Evolutionary conservation across 2,888 invertebrate species (phyloP).

Genomic region (Philereme vetulata): DNA sequence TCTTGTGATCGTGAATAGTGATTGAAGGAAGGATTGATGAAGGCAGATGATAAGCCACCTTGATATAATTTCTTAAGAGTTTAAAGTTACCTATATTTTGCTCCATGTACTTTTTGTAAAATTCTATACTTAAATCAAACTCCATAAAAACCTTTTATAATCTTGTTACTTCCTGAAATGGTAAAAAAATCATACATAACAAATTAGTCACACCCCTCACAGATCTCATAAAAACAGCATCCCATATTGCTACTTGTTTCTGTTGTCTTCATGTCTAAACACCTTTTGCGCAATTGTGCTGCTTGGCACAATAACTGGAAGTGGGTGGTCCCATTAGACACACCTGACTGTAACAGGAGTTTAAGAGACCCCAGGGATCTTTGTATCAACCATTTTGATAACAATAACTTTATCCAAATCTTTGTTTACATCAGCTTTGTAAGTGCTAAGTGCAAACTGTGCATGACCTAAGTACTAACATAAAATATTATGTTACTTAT

Average conservation of each 20-base stretch:
- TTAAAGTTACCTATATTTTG: too few relatives aligned
- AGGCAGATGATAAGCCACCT: neutral
- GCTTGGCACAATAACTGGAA: slow-evolving; percentile 8
- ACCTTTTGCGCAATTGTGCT: slow-evolving; percentile 38
- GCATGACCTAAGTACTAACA: too few relatives aligned
- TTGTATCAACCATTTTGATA: slow-evolving; percentile 1
- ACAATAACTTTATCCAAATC: too few relatives aligned
- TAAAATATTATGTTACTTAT: too few relatives aligned
- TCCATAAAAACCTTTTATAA: too few relatives aligned
- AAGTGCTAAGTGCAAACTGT: too few relatives aligned
- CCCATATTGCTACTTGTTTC: slow-evolving; percentile 27
- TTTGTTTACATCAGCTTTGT: too few relatives aligned
- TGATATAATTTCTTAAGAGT: too few relatives aligned
- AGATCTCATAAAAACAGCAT: neutral
- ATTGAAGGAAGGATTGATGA: too few relatives aligned
- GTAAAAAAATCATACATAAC: neutral
- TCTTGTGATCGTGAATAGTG: slow-evolving; percentile 8
- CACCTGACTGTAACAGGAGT: slow-evolving; percentile 24
- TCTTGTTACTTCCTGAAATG: too few relatives aligned
- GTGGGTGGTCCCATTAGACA: slow-evolving; percentile 35
- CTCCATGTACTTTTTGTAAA: too few relatives aligned
- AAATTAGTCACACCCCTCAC: slow-evolving; percentile 19
- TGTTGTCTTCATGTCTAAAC: slow-evolving; percentile 26
- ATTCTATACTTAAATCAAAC: too few relatives aligned
- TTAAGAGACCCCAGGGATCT: neutral